Conservation (phyloP, 2,113 vertebrate species). For the Illadopsis cleaveri region DNA sequence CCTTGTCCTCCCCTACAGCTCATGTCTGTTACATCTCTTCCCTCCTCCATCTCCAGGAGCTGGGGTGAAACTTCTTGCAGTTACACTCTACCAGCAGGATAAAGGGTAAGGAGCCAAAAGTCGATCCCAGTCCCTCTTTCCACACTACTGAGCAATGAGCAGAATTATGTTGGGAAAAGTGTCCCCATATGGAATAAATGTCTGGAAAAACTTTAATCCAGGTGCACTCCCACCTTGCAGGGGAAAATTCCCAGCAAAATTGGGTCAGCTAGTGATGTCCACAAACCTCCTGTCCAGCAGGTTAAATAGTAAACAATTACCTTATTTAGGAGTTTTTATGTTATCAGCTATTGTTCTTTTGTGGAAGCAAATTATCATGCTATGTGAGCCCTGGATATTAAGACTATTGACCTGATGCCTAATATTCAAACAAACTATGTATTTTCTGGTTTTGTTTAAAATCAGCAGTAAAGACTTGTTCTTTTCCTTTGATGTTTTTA, state of each 20-base stretch:
- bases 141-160: not conserved
- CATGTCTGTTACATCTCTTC: not conserved
- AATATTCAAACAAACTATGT: not conserved
- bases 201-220: not conserved
- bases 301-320: not conserved
- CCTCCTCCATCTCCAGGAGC: not conserved
- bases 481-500: not conserved
- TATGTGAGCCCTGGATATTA: not conserved
- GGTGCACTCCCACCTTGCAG: not conserved
- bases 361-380: not conserved
- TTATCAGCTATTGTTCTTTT: not conserved
- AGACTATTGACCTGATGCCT: not conserved
- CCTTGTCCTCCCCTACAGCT: not conserved
- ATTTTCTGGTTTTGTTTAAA: not conserved
- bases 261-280: not conserved
- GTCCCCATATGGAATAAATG: not conserved
- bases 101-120: not conserved
- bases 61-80: not conserved
- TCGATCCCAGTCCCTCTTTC: not conserved
- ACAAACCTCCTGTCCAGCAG: not conserved
- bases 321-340: not conserved
- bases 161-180: not conserved
- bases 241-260: not conserved
- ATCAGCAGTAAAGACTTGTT: not conserved
- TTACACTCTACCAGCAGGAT: not conserved